These are phyloP conservation scores for Siphamia tubifer DNA, from an alignment of 2,113 vertebrate genomes.

Conservation along the genomic window DNA sequence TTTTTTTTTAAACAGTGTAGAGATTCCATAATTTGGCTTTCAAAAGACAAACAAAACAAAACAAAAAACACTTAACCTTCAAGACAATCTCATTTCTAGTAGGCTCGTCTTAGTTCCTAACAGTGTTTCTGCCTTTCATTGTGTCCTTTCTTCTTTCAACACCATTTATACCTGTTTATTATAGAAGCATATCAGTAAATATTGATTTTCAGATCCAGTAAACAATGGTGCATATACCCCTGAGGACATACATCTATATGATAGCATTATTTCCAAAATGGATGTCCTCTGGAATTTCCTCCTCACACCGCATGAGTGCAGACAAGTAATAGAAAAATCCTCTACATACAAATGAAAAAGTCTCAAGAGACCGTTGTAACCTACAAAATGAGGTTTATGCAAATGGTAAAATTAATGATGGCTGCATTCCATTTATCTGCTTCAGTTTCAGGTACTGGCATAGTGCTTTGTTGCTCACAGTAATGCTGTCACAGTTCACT, in stretches of 20 bases:
- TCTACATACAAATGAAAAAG: background rate
- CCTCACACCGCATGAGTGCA: too few species aligned
- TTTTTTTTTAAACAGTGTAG: too few species aligned
- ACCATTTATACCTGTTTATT: background rate
- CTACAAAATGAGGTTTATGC: background rate
- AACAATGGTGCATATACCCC: background rate
- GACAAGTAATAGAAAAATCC: too few species aligned
- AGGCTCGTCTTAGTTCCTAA: background rate
- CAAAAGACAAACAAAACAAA: too few species aligned
- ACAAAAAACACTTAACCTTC: too few species aligned
- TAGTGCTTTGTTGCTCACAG: background rate
- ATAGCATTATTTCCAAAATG: background rate
- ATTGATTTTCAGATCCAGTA: background rate
- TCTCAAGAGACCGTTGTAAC: too few species aligned
- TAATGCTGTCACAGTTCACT: background rate
- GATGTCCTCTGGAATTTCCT: too few species aligned
- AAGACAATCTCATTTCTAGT: background rate
- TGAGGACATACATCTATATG: background rate
- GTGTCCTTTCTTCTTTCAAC: background rate
- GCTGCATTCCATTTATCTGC: background rate
- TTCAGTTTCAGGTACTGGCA: background rate
- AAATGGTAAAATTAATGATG: background rate
- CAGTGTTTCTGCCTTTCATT: background rate
- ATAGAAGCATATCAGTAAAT: background rate
- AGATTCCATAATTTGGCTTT: conserved; percentile 1